These are phyloP conservation scores for Sus scrofa DNA, from an alignment of 2,113 vertebrate species.

Conservation along the genomic window T2T-Sscrofa CM000817.6:27702001-27702500, in stretches of 20 bases:
- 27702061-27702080: conserved; percentile 73
- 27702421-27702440: conserved; percentile 27
- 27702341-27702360: neutral
- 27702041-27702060: conserved; percentile 60
- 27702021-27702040: neutral
- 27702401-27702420: neutral
- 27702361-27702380: neutral
- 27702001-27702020: neutral
- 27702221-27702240: neutral
- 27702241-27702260: neutral
- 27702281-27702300: conserved; percentile 26
- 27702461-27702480: conserved; percentile 37
- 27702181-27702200: conserved; percentile 68
- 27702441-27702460: conserved; percentile 55
- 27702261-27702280: conserved; percentile 56
- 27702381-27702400: accelerated
- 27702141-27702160: conserved; percentile 79
- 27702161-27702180: conserved; percentile 74
- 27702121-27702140: conserved; percentile 70
- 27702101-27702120: conserved; percentile 75
- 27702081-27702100: conserved; percentile 78
- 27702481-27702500: neutral
- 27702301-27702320: conserved; percentile 60
- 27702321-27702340: conserved; percentile 39
- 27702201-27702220: conserved; percentile 29